Percentiles rank a stretch among this genome's conserved stretches.
Conservation (phyloP, 37 sponge, comb jelly and placozoan genomes). For the Haliclona indistincta region DNA sequence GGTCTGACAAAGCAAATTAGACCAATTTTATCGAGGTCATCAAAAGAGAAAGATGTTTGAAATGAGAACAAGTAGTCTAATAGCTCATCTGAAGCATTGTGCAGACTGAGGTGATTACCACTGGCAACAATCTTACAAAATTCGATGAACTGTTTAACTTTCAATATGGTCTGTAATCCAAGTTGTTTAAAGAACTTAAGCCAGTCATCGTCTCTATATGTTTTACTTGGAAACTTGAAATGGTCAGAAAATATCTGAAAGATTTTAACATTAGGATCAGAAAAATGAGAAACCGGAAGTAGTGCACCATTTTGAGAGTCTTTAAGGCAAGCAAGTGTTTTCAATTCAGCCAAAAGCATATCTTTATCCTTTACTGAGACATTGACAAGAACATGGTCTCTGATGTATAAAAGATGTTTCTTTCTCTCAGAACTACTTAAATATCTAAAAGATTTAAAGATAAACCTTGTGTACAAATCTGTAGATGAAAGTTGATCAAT, state of each 20-base stretch:
- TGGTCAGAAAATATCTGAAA: neutral
- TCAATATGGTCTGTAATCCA: neutral
- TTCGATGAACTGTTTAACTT: neutral
- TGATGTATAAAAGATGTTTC: slow-evolving; percentile 3
- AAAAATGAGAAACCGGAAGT: neutral
- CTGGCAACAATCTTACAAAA: neutral
- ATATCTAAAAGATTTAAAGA: neutral
- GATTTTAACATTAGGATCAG: neutral
- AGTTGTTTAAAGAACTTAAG: neutral
- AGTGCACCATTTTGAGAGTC: neutral
- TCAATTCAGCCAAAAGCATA: neutral
- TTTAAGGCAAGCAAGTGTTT: neutral
- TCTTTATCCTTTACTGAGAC: neutral
- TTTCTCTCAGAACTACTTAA: neutral
- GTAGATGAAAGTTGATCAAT: no score
- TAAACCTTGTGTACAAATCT: neutral
- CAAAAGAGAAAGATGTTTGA: slow-evolving; percentile 1
- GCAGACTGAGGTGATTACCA: neutral
- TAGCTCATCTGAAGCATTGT: slow-evolving; percentile 24
- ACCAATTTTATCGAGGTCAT: slow-evolving; percentile 6
- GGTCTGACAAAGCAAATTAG: slow-evolving; percentile 35
- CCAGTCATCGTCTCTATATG: neutral
- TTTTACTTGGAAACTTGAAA: neutral
- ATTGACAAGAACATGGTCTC: neutral
- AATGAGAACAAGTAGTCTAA: slow-evolving; percentile 38